Conservation (phyloP, 1,140 invertebrate genomes). For the Pararge aegeria region DNA sequence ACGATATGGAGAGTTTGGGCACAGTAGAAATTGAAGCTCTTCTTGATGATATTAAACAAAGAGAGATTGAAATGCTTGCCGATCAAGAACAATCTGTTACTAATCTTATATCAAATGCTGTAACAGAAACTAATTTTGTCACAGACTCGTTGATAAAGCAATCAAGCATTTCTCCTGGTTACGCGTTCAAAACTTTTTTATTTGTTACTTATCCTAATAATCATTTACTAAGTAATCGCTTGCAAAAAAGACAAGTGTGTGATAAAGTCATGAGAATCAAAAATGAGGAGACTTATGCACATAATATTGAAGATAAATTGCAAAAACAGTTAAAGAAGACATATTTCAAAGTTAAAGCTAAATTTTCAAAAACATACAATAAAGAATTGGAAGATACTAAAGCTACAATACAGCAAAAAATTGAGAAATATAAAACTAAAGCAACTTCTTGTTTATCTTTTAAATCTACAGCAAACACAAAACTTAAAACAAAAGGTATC, state of each 20-base stretch:
- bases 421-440: constrained; percentile 23
- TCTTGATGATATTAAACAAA: constrained; percentile 51
- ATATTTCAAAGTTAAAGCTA: constrained; percentile 45
- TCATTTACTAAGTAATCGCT: not conserved
- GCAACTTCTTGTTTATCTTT: constrained; percentile 14
- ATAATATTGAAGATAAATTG: constrained; percentile 41
- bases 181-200: constrained; percentile 15
- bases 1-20: constrained; percentile 24
- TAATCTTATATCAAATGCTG: constrained; percentile 45
- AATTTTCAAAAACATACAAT: constrained; percentile 38
- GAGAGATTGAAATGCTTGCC: constrained; percentile 41
- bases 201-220: constrained; percentile 10
- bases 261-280: no score
- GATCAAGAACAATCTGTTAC: constrained; percentile 37
- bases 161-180: constrained; percentile 16
- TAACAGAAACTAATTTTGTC: constrained; percentile 43
- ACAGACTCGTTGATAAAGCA: constrained; percentile 20
- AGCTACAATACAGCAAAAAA: constrained; percentile 23
- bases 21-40: constrained; percentile 48
- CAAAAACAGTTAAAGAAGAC: constrained; percentile 48
- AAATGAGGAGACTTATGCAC: no score
- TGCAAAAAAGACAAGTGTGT: no score
- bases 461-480: constrained; percentile 8
- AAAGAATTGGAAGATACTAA: constrained; percentile 40
- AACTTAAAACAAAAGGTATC: no score